Percentiles rank a stretch among this genome's conserved stretches.
Evolutionary conservation across 2,797 vertebrate species (phyloP).

Genomic region (Falco biarmicus): DNA sequence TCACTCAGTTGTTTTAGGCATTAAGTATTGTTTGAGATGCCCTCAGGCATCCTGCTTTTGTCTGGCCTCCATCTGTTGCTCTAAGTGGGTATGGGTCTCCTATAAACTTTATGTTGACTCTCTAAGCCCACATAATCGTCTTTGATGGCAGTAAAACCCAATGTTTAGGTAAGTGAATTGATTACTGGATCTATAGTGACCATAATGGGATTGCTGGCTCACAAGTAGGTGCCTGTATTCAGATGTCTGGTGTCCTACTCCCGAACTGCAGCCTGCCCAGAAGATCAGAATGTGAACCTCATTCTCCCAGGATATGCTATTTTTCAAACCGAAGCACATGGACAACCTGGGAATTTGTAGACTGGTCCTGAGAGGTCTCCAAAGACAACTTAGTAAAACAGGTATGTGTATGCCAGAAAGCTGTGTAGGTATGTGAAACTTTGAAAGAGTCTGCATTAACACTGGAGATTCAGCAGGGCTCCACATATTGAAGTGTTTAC

Average conservation of each 20-base stretch:
- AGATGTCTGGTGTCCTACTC: neutral
- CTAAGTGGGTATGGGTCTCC: neutral
- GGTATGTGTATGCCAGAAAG: neutral
- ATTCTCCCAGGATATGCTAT: neutral
- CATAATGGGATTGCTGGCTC: neutral
- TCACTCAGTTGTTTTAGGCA: neutral
- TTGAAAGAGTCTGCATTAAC: neutral
- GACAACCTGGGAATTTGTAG: neutral
- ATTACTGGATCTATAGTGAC: neutral
- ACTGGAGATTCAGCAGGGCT: neutral
- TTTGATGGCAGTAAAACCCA: neutral
- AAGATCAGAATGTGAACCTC: neutral
- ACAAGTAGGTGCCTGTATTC: neutral
- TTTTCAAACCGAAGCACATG: neutral
- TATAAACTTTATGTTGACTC: neutral
- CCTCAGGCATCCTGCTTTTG: neutral
- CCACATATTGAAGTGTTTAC: neutral
- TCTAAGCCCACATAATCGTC: neutral
- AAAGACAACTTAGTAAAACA: neutral
- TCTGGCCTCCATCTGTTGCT: neutral
- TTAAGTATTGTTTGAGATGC: neutral
- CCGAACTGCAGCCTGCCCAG: neutral
- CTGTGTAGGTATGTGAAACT: neutral
- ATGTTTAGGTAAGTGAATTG: neutral
- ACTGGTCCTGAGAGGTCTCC: neutral